Evolutionary conservation across 2,797 vertebrate genomes (phyloP).

Genomic region (Galago senegalensis): DNA sequence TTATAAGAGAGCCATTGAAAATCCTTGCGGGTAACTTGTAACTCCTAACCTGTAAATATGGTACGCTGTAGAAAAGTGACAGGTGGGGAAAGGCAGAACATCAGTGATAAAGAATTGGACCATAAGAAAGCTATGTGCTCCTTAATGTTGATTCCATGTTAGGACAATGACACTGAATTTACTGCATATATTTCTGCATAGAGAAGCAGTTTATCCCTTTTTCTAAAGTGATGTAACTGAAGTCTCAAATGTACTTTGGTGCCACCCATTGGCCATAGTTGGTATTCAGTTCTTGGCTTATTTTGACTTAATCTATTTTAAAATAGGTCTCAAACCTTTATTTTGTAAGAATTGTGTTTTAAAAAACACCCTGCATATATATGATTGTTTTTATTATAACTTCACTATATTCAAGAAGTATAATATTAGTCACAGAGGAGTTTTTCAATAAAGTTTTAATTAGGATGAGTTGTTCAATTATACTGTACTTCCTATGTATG

Average conservation of each 20-base stretch:
- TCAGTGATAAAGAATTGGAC: background rate
- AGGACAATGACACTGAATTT: background rate
- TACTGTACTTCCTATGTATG: conserved; percentile 53
- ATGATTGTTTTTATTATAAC: conserved; percentile 66
- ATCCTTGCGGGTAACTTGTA: background rate
- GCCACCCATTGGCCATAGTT: conserved; percentile 72
- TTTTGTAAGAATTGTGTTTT: conserved; percentile 49
- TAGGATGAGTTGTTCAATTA: conserved; percentile 66
- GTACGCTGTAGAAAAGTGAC: background rate
- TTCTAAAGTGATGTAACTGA: background rate
- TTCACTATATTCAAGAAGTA: conserved; percentile 70
- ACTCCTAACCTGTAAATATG: background rate
- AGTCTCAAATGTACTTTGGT: conserved; percentile 67
- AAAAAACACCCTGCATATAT: conserved; percentile 14
- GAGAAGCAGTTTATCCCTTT: background rate
- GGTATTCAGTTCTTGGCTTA: conserved; percentile 31
- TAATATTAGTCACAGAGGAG: conserved; percentile 70
- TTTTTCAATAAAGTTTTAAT: conserved; percentile 73
- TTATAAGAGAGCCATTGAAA: background rate
- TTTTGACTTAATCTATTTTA: conserved; percentile 1
- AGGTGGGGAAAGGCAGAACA: background rate
- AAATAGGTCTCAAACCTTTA: conserved; percentile 3
- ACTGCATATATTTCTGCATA: background rate
- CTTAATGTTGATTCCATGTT: conserved; percentile 37
- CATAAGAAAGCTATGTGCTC: conserved; percentile 10